phyloP scores from a whole-genome alignment of 2,888 invertebrate genomes.

The Machimus atricapillus region DNA sequence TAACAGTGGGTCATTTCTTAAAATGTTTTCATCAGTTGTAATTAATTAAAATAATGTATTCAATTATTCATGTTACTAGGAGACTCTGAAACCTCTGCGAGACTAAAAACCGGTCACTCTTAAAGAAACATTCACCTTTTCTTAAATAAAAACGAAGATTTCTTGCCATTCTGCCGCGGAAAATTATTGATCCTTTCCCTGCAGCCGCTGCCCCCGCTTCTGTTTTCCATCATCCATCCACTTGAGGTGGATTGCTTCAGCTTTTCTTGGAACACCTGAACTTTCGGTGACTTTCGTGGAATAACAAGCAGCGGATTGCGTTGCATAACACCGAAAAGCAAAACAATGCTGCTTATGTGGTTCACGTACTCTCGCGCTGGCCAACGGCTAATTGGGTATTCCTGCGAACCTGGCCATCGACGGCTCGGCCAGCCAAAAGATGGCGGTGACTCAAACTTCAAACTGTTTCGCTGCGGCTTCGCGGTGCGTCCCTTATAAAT shows the following conservation, averaged over 20 bases:
- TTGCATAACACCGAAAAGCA: neutral
- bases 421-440: neutral
- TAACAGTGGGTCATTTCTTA: no score
- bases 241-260: neutral
- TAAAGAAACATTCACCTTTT: neutral
- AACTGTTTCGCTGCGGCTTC: neutral
- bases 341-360: neutral
- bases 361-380: neutral
- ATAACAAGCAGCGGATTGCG: neutral
- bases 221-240: neutral
- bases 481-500: neutral
- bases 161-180: neutral
- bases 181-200: constrained; percentile 13
- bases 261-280: neutral
- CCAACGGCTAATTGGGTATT: neutral
- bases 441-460: neutral
- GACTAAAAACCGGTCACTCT: neutral
- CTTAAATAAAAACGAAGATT: neutral
- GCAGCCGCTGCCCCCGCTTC: neutral
- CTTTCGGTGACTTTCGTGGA: neutral
- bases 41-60: no score
- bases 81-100: neutral
- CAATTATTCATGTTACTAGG: neutral
- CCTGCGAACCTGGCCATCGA: neutral
- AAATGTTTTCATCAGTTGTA: no score